Base-by-base conservation (phyloP, 2,888 invertebrate species). In the Ephialtes manifestator region DNA sequence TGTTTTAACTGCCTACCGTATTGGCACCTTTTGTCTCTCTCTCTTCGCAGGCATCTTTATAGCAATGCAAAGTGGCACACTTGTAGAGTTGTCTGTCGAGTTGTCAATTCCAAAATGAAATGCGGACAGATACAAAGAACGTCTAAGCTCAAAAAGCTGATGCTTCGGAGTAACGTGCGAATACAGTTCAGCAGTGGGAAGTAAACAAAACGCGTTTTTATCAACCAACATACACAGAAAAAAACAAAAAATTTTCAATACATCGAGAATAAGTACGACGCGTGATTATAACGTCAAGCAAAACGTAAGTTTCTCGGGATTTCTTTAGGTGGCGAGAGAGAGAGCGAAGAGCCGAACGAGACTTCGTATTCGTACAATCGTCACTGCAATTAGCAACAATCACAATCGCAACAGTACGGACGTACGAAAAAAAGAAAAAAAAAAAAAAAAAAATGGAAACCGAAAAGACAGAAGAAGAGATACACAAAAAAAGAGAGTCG, bases 161-260 rank as follows among this genome's bases (percentile, higher is more conserved):
- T 39, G 24, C 18, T 24, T 46, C 43, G 18, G 15, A 65, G 53
- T 28, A 39, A 53, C 28, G 39, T 31, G 55, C 58, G 20, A 24
- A 78, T 68, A 60, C 67, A 70, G 55, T 46, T 55, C 18, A 58
- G 55, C 28, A 48, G 31, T 55, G 24, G 39, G 13, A 55, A 60
- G 48, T 65, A 79, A 83, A 85, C 67, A 68, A 78, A 81, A 80
- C 79, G 39, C 63, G 51, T 79, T 13, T 67, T 76, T 60, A 1
- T 31, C 58, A 43, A 71, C 20, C 31, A 43, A 24, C 28, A 39
- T 24, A 51, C 24, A 20, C 20, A n/a, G 51, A 65, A 35, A 55
- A 43, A 4, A 58, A 24, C 2, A 55, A 55, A 55, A 77, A 55
- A 67, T 55, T 55, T 67, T 20, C 60, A 15, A 71, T n/a, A 71